Base-by-base conservation (phyloP, 1,140 invertebrate genomes). In the Steinernema feltiae region DNA sequence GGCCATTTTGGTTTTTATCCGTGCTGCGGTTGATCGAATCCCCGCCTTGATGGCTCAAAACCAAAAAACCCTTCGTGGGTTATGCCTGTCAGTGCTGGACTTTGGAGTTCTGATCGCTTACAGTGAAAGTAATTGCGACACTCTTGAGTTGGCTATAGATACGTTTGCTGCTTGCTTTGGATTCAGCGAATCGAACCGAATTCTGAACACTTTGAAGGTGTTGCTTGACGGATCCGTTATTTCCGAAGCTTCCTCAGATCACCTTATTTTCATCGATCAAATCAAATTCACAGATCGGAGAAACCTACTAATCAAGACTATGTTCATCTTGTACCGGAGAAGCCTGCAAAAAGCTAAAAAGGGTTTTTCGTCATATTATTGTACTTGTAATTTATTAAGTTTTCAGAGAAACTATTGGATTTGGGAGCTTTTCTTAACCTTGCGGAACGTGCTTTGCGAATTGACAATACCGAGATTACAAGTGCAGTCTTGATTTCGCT, bases 201-300 rank as follows among this genome's bases (percentile, higher is more conserved):
- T 77, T 1, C 21, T 77, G 72, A 48, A 72, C 32, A 77, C 76
- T 0, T 29, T 77, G 32, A 73, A 77, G 31, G 72, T 32, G 21
- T 31, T 77, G 1, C 24, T 77, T 1, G 48, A 30, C 27, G 35
- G 29, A 18, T 41, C 29, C 0, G 46, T 75, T 24, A 73, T 77
- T 31, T 63, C 53, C 7, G 53, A 63, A 27, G 12, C 53, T 3
- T 17, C 53, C 53, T 63, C 53, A 3, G 53, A 63, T 3, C 15
- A 63, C 53, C 15, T 63, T 15, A 63, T 63, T 21, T 63, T 63
- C 53, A 63, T 63, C 53, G 53, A 63, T 7, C 53, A 63, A 63
- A 27, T 63, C 53, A 63, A 63, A 27, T 63, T 63, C 53, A 15
- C 53, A 7, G 24, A 63, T 21, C 53, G 53, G 2, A 7, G 53